These are phyloP conservation scores for Calypte anna DNA, from an alignment of 2,113 vertebrate genomes.

Conservation along the genomic window DNA sequence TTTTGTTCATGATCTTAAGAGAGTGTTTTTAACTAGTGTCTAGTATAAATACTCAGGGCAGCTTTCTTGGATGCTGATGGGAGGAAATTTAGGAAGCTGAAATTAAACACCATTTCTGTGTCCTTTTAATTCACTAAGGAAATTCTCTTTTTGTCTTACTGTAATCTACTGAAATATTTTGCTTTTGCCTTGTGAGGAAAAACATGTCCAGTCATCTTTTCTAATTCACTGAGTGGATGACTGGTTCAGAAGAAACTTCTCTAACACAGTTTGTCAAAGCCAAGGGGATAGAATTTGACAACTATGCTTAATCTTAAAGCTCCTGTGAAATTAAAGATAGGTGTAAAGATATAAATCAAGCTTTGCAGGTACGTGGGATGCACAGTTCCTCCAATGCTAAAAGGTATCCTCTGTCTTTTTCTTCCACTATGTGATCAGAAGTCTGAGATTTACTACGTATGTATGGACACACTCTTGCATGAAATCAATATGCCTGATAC, in stretches of 20 bases:
- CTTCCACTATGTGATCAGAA: not conserved
- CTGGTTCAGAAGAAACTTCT: not conserved
- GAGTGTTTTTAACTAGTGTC: not conserved
- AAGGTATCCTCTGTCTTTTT: not conserved
- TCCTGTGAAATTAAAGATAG: not conserved
- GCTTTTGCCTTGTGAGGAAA: not conserved
- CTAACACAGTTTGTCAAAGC: not conserved
- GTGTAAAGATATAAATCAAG: not conserved
- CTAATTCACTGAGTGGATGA: not conserved
- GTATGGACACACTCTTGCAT: fast-evolving
- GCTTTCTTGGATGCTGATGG: not conserved
- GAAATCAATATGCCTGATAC: not conserved
- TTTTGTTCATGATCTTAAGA: not conserved
- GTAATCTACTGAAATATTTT: not conserved
- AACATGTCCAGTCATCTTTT: not conserved
- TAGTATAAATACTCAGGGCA: not conserved
- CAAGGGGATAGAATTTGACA: not conserved
- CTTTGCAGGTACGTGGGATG: not conserved
- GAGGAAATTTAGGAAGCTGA: not conserved
- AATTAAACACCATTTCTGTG: not conserved
- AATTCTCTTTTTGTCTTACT: not conserved
- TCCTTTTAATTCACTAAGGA: not conserved
- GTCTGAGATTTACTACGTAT: not conserved
- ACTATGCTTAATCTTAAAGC: not conserved
- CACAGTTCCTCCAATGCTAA: not conserved